Base-by-base conservation (phyloP, 1,140 invertebrate genomes). In the Drosophila navojoa region DNA sequence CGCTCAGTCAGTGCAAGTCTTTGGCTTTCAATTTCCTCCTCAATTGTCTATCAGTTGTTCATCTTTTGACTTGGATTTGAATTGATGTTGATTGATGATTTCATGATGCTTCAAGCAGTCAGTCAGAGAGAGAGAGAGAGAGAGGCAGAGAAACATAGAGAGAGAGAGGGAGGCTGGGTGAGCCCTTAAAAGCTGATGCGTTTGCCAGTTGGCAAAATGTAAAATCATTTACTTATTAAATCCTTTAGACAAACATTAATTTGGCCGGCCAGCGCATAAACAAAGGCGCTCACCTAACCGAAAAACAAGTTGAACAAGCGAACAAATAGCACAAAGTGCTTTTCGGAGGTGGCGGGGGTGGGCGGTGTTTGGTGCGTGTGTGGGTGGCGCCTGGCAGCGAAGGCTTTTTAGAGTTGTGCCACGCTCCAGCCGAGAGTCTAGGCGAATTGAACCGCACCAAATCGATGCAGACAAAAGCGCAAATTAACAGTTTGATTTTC, bases 201-300 rank as follows among this genome's bases (percentile, higher is more conserved):
- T 15, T 15, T 3, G 47, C 60, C 45, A 5, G 27, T 62, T 57
- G 38, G 50, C 67, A 79, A 79, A 81, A 62, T 67, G 72, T 59
- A 75, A 82, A 89, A 89, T 89, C 79, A 82, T 89, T 89, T 89
- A 82, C 84, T 89, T 89, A 89, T 89, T 89, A 89, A 89, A 89
- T 89, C 77, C 84, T 75, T 70, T 84, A 54, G 77, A 42, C 84
- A 89, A 89, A 89, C 84, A 89, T 89, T 89, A 82, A 89, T 89
- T 89, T 89, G 62, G 49, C 75, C 9, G n/a, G 66, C 74, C 84
- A 62, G 4, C 77, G 11, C 77, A 78, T 62, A 74, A 89, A 89
- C 82, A 89, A 89, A 71, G 75, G 70, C 74, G 75, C 44, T 59
- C 61, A 79, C 40, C 61, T 82, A 71, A 82, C 79, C 77, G 77